These are phyloP conservation scores for Anastatus disparis DNA, from an alignment of 1,140 invertebrate genomes.

Conservation along the genomic window DNA sequence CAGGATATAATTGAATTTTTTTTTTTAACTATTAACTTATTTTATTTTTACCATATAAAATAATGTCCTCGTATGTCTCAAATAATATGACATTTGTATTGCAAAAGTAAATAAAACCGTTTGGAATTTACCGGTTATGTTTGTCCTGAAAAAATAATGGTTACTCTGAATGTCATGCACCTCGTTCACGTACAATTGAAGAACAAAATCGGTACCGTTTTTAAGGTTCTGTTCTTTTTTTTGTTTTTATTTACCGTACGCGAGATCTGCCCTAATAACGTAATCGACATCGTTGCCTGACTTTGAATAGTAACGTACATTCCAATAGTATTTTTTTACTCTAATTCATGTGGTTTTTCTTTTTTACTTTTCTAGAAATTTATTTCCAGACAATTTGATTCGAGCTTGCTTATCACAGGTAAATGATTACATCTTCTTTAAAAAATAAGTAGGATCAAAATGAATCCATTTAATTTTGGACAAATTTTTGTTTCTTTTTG, in stretches of 20 bases:
- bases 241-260: background rate
- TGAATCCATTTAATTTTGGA: too few relatives aligned
- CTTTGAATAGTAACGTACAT: slow-evolving; percentile 8
- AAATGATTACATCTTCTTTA: slow-evolving; percentile 38
- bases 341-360: background rate
- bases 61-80: too few relatives aligned
- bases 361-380: slow-evolving; percentile 51
- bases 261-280: background rate
- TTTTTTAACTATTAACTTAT: background rate
- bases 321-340: too few relatives aligned
- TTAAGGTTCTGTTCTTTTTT: background rate
- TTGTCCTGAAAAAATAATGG: too few relatives aligned
- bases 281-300: background rate
- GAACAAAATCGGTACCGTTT: slow-evolving; percentile 25
- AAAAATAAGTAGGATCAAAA: too few relatives aligned
- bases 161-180: too few relatives aligned
- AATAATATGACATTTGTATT: background rate
- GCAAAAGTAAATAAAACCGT: background rate
- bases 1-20: too few relatives aligned
- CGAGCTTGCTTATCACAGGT: slow-evolving; percentile 70
- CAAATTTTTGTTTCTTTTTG: too few relatives aligned
- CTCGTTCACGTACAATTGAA: slow-evolving; percentile 1
- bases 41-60: too few relatives aligned
- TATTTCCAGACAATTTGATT: slow-evolving; percentile 76
- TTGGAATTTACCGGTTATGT: background rate